Evolutionary conservation across 2,888 invertebrate genomes (phyloP).

Genomic region (Pristionchus entomophagus): DNA sequence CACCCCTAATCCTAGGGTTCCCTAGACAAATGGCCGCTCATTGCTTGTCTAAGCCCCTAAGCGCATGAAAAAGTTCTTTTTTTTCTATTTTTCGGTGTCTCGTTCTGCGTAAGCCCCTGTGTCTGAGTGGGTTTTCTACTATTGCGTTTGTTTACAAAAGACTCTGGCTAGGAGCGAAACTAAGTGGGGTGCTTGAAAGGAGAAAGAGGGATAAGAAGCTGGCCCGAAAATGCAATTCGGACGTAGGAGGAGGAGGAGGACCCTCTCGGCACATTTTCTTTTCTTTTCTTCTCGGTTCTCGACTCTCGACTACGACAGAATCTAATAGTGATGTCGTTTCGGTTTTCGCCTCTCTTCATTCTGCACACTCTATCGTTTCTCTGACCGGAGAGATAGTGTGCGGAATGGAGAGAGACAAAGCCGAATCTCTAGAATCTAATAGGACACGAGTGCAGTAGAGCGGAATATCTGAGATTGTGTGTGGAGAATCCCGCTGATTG

Average conservation of each 20-base stretch:
- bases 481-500: neutral
- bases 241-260: too few species aligned
- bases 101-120: neutral
- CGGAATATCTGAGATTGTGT: slow-evolving; percentile 18
- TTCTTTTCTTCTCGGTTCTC: slow-evolving; percentile 3
- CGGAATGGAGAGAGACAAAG: too few species aligned
- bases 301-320: neutral
- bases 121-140: neutral
- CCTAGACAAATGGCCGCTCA: neutral
- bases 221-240: too few species aligned
- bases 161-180: neutral
- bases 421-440: neutral
- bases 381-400: too few species aligned
- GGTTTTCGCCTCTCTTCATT: too few species aligned
- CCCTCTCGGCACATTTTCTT: neutral
- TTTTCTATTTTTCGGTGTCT: too few species aligned
- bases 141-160: neutral
- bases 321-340: too few species aligned
- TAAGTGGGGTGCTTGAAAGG: slow-evolving; percentile 33
- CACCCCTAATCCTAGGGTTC: neutral
- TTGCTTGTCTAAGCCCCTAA: neutral
- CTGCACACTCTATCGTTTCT: too few species aligned
- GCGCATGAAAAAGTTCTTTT: neutral
- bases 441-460: slow-evolving; percentile 22
- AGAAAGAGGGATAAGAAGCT: neutral